Percentiles rank a stretch among this genome's conserved stretches.
Evolutionary conservation across 2,888 invertebrate genomes (phyloP).

Genomic region (Itoplectis maculator): DNA sequence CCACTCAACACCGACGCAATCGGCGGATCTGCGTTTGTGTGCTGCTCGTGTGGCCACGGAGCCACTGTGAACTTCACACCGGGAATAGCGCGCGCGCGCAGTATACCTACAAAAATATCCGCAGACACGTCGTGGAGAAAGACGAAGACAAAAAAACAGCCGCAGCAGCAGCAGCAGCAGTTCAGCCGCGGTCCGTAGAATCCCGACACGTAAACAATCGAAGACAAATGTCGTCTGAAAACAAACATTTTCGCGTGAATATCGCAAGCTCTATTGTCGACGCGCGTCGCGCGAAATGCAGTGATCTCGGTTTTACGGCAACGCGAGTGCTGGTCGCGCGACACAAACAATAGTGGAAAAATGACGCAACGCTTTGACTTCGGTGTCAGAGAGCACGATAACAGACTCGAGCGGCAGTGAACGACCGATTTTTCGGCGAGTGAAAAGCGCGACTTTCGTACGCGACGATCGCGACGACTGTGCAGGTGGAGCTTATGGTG

Average conservation of each 20-base stretch:
- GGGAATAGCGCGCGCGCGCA: conserved; percentile 15
- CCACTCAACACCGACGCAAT: background rate
- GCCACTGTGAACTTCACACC: conserved; percentile 11
- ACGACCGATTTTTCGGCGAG: background rate
- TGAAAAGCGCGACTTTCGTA: background rate
- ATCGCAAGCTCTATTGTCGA: background rate
- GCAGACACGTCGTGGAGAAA: conserved; percentile 21
- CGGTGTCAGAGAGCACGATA: conserved; percentile 6
- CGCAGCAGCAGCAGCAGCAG: background rate
- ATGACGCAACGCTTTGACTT: conserved; percentile 60
- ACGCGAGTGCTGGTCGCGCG: background rate
- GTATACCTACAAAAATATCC: conserved; percentile 9
- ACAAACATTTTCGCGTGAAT: background rate
- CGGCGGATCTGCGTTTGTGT: background rate
- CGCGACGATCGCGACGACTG: no score
- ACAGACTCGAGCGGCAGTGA: background rate
- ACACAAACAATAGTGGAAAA: conserved; percentile 36
- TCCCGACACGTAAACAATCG: conserved; percentile 23
- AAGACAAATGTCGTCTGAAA: conserved; percentile 57
- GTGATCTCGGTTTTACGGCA: background rate
- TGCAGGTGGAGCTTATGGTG: conserved; percentile 54
- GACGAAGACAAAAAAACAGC: background rate
- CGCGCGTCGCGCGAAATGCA: background rate
- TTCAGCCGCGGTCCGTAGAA: background rate
- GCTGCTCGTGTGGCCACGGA: background rate